Base-by-base conservation (phyloP, 2,113 vertebrate species). In the Lichenostomus cassidix region DNA sequence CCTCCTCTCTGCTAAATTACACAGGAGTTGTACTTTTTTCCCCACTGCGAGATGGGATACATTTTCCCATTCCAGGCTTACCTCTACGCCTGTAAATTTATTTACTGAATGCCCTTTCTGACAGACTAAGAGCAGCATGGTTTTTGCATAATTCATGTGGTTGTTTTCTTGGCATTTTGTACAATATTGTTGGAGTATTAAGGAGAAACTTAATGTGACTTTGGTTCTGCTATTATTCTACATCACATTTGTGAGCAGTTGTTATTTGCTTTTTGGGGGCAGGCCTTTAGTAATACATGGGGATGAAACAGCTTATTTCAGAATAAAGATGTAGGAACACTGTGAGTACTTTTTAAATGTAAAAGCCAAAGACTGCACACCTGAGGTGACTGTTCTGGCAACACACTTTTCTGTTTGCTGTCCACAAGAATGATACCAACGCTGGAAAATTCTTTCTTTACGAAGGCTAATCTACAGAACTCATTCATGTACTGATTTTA, bases 401-500 rank as follows among this genome's bases (percentile, higher is more conserved):
- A 39, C 46, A 35, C 13, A 2, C 33, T 75, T 77, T 39, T 22
- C 39, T 90, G 20, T 84, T 85, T 88, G 70, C 56, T 68, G 29
- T 80, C 27, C 37, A 35, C 59, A 58, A 83, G 55, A 83, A 82
- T 67, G 79, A 68, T 86, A 47, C 19, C 35, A 78, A 11, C 18
- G 25, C 16, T 29, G 69, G 44, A 70, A 76, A 70, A 52, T 23
- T 41, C 9, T 85, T 65, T 58, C 10, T 92, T 90, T 69, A 85
- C 28, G 4, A 80, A 69, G 46, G 20, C 71, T 74, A 44, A 49
- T 49, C 56, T 94, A 59, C 73, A 44, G 35, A 90, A 35, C 37
- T 88, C 37, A 52, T 73, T 60, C 50, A 42, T 41, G 20, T 82
- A 58, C 73, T 96, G 74, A 96, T 95, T 39, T 78, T 23, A 95